phyloP scores from a whole-genome alignment of 1,140 invertebrate species.

The Drosophila kurseongensis region DNA sequence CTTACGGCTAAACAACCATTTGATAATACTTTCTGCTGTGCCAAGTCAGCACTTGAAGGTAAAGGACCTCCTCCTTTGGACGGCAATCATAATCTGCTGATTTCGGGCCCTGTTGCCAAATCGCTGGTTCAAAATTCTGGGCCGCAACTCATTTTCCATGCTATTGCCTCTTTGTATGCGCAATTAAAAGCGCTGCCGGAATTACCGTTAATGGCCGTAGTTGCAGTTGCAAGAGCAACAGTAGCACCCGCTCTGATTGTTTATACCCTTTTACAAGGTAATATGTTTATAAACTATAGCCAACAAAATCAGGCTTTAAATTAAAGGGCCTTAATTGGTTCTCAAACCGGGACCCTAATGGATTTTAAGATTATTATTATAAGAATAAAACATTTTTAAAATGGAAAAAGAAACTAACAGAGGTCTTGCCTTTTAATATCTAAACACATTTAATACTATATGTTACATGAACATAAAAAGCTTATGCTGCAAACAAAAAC shows the following conservation, averaged over 20 bases:
- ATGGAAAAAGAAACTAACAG: no score
- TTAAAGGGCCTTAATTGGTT: no score
- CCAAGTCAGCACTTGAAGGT: constrained; percentile 5
- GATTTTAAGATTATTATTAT: no score
- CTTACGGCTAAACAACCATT: neutral
- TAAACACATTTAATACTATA: no score
- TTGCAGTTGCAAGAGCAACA: constrained; percentile 49
- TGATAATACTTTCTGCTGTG: neutral
- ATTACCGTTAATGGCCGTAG: constrained; percentile 75
- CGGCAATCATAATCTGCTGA: constrained; percentile 29
- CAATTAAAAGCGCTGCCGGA: constrained; percentile 79
- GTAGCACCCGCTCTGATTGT: constrained; percentile 12
- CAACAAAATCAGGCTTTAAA: no score
- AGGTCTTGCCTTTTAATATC: no score
- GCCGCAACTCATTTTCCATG: constrained; percentile 67
- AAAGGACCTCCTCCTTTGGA: neutral
- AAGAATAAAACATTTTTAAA: no score
- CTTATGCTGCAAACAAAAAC: no score
- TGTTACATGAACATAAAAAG: no score
- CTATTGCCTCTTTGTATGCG: constrained; percentile 62
- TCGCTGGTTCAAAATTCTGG: constrained; percentile 29
- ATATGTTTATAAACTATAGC: no score
- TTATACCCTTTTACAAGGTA: neutral
- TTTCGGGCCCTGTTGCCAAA: constrained; percentile 9
- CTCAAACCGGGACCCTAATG: no score